Evolutionary conservation across 2,888 invertebrate genomes (phyloP).

Genomic region (Callyntrura guangdongensis): DNA sequence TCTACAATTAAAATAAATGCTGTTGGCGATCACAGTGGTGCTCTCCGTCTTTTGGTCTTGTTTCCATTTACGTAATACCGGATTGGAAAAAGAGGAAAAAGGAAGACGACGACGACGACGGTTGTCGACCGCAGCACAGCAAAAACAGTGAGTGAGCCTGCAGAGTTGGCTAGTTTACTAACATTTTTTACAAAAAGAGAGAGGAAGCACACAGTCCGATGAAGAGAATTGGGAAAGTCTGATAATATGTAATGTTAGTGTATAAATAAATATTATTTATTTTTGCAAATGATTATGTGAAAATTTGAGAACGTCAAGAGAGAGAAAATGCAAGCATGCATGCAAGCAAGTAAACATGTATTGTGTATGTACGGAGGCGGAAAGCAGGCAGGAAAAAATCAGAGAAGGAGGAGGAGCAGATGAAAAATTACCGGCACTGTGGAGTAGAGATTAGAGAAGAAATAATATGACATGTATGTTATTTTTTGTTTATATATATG

Average conservation of each 20-base stretch:
- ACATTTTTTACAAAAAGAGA: background rate
- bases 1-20: constrained; percentile 67
- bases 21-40: constrained; percentile 30
- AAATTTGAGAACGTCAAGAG: constrained; percentile 10
- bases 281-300: constrained; percentile 32
- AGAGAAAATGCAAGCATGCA: constrained; percentile 19
- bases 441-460: background rate
- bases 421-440: constrained; percentile 25
- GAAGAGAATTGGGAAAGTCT: background rate
- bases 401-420: constrained; percentile 16
- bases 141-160: background rate
- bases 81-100: background rate
- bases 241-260: background rate
- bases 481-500: background rate
- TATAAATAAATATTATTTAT: constrained; percentile 12
- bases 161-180: background rate
- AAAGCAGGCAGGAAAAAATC: constrained; percentile 39
- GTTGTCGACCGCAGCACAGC: background rate
- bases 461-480: constrained; percentile 36
- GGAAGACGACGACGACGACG: constrained; percentile 65
- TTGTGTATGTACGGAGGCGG: constrained; percentile 7
- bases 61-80: background rate
- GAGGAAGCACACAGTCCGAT: background rate
- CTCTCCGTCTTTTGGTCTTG: background rate
- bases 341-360: background rate